Evolutionary conservation across 2,797 vertebrate genomes (phyloP).

Genomic region (Poeciliopsis paucimaculata): DNA sequence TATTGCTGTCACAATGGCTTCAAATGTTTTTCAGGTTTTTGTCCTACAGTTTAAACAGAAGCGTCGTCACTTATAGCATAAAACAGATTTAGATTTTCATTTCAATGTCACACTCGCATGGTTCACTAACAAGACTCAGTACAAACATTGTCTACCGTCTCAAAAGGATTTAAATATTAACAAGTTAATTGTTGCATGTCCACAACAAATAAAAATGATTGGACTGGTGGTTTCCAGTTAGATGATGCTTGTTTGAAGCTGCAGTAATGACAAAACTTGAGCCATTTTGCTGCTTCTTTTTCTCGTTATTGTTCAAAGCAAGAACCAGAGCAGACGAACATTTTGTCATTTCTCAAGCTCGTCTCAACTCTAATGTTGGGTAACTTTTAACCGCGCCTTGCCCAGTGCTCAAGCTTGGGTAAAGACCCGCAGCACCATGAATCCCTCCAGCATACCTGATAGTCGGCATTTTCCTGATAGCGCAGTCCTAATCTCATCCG

Average conservation of each 20-base stretch:
- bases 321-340: background rate
- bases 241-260: background rate
- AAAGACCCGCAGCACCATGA: background rate
- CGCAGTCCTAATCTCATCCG: background rate
- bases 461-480: background rate
- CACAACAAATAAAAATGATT: background rate
- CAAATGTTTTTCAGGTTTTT: background rate
- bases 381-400: background rate
- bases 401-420: background rate
- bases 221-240: background rate
- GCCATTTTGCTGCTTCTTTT: background rate
- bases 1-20: background rate
- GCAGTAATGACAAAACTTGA: background rate
- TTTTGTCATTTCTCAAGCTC: background rate
- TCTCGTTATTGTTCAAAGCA: background rate
- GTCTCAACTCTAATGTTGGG: background rate
- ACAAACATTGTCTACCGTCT: background rate
- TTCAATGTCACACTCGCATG: background rate
- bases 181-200: background rate
- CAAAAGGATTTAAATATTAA: background rate
- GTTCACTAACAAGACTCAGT: background rate
- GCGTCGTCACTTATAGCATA: background rate
- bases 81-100: background rate
- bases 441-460: background rate
- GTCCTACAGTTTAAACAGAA: background rate